Base-by-base conservation (phyloP, 1,140 invertebrate genomes). In the Andricus grossulariae region DNA sequence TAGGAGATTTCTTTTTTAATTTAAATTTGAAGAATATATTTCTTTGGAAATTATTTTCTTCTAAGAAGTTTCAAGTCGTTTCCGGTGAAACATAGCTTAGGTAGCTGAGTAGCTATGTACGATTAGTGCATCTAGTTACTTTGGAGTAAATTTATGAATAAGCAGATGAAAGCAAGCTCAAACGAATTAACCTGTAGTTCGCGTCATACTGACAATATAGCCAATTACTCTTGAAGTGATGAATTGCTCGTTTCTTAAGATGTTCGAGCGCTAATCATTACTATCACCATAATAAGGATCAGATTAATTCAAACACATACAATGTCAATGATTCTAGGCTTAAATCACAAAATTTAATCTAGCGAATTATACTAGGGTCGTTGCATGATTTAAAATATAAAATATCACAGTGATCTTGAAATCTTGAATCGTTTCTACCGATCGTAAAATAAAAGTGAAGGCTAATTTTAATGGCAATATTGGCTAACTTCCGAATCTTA, bases 141-240 rank as follows among this genome's bases (percentile, higher is more conserved):
- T 18, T 54, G 18, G 52, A 18, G 52, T 54, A 60, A 74, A 79
- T 73, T 73, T 55, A 54, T 45, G 32, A 39, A 80, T 75, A 79
- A 75, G 73, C 76, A 50, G 60, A 74, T 70, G 73, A 74, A 50
- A 16, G 74, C 52, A 39, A 74, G 16, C 50, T 74, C 71, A 74
- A 72, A 76, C 74, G 75, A 79, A 74, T 75, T 77, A 74, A 80
- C 75, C 71, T 60, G 66, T 25, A 75, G 57, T 75, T 76, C 51
- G 74, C 11, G 32, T 16, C 71, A 70, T 25, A 66, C 81, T 81
- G 80, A 81, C 79, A 83, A 87, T 82, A 50, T 75, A 73, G 74
- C 76, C 79, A 84, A 85, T 88, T 87, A 82, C 81, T 81, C 49
- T 55, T 8, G 57, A 72, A 70, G 73, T 81, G 83, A 87, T 86